These are phyloP conservation scores for Chromobotia macracanthus DNA, from an alignment of 2,797 vertebrate species.

Conservation along the genomic window DNA sequence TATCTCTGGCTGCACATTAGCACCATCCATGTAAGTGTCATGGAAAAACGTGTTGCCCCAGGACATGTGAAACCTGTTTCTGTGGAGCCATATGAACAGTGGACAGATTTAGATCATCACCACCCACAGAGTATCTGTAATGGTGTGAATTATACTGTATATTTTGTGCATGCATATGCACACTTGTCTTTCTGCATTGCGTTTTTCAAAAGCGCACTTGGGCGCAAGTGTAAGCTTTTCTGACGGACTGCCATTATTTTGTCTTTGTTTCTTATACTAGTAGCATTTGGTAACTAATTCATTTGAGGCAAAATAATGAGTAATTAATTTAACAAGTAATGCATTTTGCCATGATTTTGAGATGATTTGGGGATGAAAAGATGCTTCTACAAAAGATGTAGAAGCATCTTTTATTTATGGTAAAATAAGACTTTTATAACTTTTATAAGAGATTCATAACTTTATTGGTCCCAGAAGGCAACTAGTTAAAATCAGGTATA, in stretches of 20 bases:
- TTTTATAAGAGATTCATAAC: too few species aligned
- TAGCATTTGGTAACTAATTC: background rate
- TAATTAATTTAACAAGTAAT: too few species aligned
- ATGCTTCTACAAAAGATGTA: too few species aligned
- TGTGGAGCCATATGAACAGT: slow-evolving; percentile 26
- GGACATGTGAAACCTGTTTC: slow-evolving; percentile 15
- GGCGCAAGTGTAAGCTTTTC: background rate
- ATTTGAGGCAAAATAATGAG: too few species aligned
- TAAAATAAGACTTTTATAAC: background rate
- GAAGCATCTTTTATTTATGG: background rate
- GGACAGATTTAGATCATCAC: slow-evolving; percentile 36
- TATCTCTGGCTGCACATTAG: slow-evolving; percentile 13
- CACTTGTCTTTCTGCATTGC: too few species aligned
- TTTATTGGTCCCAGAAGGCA: background rate
- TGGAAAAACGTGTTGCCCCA: slow-evolving; percentile 9
- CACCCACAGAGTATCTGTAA: slow-evolving; percentile 21
- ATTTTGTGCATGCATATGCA: background rate
- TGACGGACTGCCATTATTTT: background rate
- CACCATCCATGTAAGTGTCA: slow-evolving; percentile 14
- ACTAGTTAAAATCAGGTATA: too few species aligned
- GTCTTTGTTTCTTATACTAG: background rate
- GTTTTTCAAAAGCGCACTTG: background rate
- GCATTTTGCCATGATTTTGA: slow-evolving; percentile 5
- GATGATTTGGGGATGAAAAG: too few species aligned
- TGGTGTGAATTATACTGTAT: slow-evolving; percentile 12